Conservation (phyloP, 2,113 vertebrate genomes). For the Phainopepla nitens region DNA sequence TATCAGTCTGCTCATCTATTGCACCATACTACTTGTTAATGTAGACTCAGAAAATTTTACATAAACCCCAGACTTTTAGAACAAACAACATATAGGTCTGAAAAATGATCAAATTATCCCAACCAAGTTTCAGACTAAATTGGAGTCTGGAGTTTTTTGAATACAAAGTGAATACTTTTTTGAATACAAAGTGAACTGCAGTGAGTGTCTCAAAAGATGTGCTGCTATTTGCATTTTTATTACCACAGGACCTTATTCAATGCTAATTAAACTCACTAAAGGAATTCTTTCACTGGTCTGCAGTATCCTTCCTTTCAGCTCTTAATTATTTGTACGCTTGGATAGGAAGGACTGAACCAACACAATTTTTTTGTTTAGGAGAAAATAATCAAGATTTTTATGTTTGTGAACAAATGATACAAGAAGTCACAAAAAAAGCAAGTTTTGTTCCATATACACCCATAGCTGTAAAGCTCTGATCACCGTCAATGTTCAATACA, state of each 20-base stretch:
- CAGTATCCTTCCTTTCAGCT: background rate
- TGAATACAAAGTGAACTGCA: background rate
- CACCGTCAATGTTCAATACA: background rate
- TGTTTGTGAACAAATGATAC: background rate
- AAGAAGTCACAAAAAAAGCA: background rate
- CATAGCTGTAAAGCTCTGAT: background rate
- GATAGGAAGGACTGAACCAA: background rate
- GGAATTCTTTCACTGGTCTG: background rate
- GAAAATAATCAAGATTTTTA: background rate
- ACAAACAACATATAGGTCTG: background rate
- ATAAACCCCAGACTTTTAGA: background rate
- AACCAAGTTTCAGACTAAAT: background rate
- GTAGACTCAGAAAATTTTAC: background rate
- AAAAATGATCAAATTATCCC: background rate
- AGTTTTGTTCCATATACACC: background rate
- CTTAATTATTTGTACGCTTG: background rate
- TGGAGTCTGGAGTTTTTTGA: background rate
- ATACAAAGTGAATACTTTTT: background rate
- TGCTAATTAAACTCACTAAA: background rate
- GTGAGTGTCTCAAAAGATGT: background rate
- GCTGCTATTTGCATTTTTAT: background rate
- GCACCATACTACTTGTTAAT: accelerated
- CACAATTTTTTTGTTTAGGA: background rate
- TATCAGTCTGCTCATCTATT: background rate
- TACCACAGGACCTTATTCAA: background rate